These are phyloP conservation scores for Axea sp. DNA, from an alignment of 2,888 invertebrate species.

Conservation along the genomic window DNA sequence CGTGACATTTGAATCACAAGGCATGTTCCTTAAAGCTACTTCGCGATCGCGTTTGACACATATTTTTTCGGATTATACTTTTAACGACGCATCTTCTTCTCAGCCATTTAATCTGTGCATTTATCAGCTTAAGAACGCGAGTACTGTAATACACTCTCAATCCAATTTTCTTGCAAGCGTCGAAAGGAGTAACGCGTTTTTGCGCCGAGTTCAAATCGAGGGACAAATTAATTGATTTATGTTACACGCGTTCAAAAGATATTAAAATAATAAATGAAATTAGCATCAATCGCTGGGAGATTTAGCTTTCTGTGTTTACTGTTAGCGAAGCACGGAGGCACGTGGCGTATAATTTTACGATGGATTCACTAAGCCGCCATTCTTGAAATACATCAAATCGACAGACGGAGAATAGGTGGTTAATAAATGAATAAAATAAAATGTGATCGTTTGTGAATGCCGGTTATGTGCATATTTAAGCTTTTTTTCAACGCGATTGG, in stretches of 20 bases:
- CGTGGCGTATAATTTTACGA: constrained; percentile 12
- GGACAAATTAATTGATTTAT: constrained; percentile 15
- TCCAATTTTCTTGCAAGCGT: constrained; percentile 29
- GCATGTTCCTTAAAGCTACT: constrained; percentile 20
- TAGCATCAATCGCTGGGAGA: no score
- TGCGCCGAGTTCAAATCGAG: background rate
- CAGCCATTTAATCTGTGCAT: constrained; percentile 35
- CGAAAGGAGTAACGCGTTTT: constrained; percentile 1
- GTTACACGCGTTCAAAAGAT: background rate
- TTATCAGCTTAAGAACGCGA: constrained; percentile 33
- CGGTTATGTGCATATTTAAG: constrained; percentile 1
- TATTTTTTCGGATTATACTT: constrained; percentile 31
- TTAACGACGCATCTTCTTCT: constrained; percentile 29
- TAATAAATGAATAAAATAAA: constrained; percentile 25
- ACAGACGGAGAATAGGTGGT: constrained; percentile 1
- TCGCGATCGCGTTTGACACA: constrained; percentile 30
- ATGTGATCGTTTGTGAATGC: background rate
- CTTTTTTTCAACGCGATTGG: background rate
- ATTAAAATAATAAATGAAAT: background rate
- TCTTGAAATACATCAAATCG: constrained; percentile 7
- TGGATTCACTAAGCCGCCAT: constrained; percentile 11
- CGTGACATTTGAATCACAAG: no score
- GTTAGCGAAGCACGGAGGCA: background rate
- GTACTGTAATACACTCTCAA: constrained; percentile 29
- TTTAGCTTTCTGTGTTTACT: no score